Percentiles rank a stretch among this genome's conserved stretches.
Evolutionary conservation across 2,113 vertebrate species (phyloP).

Genomic region (Gymnogyps californianus): DNA sequence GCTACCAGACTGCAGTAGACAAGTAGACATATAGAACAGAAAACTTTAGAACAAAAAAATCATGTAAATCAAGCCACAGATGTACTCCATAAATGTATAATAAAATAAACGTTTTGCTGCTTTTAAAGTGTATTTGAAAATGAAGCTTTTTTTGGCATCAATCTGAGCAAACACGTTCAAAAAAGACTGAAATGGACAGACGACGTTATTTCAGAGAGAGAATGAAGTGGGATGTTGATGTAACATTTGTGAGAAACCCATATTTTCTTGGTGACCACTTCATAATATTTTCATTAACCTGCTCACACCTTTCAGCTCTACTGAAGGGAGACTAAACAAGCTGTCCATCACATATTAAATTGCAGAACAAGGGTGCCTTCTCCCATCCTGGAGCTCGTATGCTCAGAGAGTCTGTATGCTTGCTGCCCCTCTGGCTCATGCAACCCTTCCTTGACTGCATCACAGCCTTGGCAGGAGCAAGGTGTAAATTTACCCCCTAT

Average conservation of each 20-base stretch:
- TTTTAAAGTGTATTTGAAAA: background rate
- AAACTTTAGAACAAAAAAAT: background rate
- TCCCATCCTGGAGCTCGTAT: background rate
- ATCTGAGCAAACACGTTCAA: background rate
- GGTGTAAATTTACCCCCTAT: background rate
- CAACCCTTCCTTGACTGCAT: background rate
- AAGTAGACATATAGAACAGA: background rate
- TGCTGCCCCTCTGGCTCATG: background rate
- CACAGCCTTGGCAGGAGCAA: background rate
- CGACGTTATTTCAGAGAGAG: background rate
- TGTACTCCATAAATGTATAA: background rate
- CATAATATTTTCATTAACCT: background rate
- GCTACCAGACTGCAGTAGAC: background rate
- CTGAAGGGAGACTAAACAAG: background rate
- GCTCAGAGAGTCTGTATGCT: rapidly evolving
- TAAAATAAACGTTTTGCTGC: background rate
- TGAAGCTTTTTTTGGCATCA: background rate
- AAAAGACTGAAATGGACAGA: background rate
- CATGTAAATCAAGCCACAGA: background rate
- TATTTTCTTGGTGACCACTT: background rate
- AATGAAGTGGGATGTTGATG: background rate
- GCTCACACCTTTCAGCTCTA: background rate
- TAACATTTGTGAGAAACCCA: background rate
- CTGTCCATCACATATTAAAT: background rate
- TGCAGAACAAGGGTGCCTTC: background rate